Percentiles rank a stretch among this genome's conserved stretches.
Evolutionary conservation across 2,113 vertebrate genomes (phyloP).

Genomic region (Noctilio leporinus): DNA sequence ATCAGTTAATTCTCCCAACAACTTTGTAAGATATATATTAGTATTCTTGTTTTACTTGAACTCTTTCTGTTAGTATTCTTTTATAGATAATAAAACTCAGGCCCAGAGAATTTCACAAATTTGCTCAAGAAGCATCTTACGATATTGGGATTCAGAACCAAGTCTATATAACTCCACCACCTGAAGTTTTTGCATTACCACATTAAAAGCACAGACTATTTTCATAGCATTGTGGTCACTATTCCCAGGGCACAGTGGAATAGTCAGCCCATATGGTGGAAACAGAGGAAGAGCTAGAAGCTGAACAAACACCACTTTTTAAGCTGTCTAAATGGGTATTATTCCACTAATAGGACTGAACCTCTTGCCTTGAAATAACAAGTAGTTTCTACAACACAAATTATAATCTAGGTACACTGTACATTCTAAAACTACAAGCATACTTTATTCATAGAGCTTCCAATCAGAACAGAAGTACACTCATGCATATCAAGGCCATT

Average conservation of each 20-base stretch:
- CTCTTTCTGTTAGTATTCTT: neutral
- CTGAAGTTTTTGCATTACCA: neutral
- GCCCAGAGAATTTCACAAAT: neutral
- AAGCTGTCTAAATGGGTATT: neutral
- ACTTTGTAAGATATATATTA: neutral
- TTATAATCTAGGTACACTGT: neutral
- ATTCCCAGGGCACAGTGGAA: neutral
- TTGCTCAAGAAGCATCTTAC: neutral
- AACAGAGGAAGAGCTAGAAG: neutral
- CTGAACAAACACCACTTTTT: neutral
- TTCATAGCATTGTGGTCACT: neutral
- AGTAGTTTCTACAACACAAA: neutral
- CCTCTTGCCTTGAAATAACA: neutral
- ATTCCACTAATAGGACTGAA: neutral
- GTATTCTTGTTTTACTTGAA: neutral
- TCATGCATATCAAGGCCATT: neutral
- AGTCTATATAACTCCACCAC: neutral
- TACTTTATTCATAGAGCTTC: neutral
- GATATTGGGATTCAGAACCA: neutral
- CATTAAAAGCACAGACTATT: neutral
- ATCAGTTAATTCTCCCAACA: neutral
- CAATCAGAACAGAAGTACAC: no score
- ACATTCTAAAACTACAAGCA: neutral
- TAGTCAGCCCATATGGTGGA: accelerated
- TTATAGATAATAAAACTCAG: neutral